Base-by-base conservation (phyloP, 2,113 vertebrate species). In the Charina bottae region DNA sequence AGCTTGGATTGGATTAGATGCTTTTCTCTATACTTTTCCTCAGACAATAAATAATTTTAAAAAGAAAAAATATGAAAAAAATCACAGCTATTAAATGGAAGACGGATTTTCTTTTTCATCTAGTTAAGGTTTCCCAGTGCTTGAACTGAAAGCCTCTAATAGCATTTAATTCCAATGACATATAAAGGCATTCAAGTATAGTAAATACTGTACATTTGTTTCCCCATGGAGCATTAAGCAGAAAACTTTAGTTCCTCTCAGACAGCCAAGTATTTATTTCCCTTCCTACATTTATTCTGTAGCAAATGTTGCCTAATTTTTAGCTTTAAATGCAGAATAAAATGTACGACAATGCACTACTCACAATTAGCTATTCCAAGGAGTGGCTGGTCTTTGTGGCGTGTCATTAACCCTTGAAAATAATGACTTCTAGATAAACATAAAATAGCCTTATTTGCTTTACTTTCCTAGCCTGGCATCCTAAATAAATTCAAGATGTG, bases 351-450 rank as follows among this genome's bases (percentile, higher is more conserved):
- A 94, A 85, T 64, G 72, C 1, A 90, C 58, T 37, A 55, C 0
- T 92, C 59, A 64, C 28, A 92, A 91, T 93, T 56, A 94, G 60
- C 60, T 92, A 37, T 33, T 92, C 91, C 94, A 94, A 92, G 49
- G 87, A 85, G 93, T 60, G 92, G 62, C 83, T 94, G 89, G 92
- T 89, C 87, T 56, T 56, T 91, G 83, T 91, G 68, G 83, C 87
- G 90, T 92, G 90, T 53, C 59, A 33, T 78, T 78, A 55, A 24
- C 19, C 12, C 10, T 72, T 72, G 62, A 93, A 91, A 17, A 53
- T 86, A 93, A 11, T 91, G 78, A 5, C 17, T 10, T 37, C 42
- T n/a, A 23, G 19, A 21, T 3, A 54, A 49, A 68, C 33, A 49
- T 68, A 78, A 56, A 89, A 89, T 2, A 33, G 2, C 28, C 19